Conservation (phyloP, 64 coral and sea anemone genomes). For the Stichodactyla mertensii region DNA sequence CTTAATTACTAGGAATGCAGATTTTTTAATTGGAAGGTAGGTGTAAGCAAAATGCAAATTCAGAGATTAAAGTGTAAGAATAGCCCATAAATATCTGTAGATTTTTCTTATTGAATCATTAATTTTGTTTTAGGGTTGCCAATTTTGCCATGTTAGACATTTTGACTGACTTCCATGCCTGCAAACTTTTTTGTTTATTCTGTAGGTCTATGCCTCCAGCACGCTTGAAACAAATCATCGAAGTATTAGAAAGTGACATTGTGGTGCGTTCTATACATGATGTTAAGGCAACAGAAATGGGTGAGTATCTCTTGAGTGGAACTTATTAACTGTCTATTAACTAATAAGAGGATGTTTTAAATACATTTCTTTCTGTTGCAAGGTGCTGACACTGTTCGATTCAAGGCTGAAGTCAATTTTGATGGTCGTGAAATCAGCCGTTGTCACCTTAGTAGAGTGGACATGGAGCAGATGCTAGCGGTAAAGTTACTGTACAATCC, state of each 20-base stretch:
- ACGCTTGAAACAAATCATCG: slow-evolving; percentile 89
- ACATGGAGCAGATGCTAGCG: slow-evolving; percentile 74
- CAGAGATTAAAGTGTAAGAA: neutral
- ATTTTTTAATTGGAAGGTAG: slow-evolving; percentile 99
- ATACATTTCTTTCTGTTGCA: neutral
- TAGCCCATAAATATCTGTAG: too few relatives aligned
- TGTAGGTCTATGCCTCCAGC: slow-evolving; percentile 84
- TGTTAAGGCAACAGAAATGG: slow-evolving; percentile 98
- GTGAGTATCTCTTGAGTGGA: slow-evolving; percentile 19
- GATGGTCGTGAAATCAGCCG: slow-evolving; percentile 97
- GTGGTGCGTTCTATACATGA: slow-evolving; percentile 97
- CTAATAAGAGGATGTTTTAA: neutral
- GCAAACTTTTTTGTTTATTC: neutral
- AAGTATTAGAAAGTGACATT: slow-evolving; percentile 97
- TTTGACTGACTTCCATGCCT: too few relatives aligned
- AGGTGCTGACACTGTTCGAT: slow-evolving; percentile 94
- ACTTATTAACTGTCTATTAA: neutral
- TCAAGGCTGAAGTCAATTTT: slow-evolving; percentile 98
- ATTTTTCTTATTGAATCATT: too few relatives aligned
- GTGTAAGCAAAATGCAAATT: neutral
- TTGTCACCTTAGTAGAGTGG: slow-evolving; percentile 89
- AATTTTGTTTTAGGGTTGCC: too few relatives aligned
- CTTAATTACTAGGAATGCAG: slow-evolving; percentile 88
- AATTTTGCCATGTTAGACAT: too few relatives aligned
- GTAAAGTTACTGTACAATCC: slow-evolving; percentile 13